Conservation (phyloP, 2,888 invertebrate genomes). For the Dendrolimus houi region DNA sequence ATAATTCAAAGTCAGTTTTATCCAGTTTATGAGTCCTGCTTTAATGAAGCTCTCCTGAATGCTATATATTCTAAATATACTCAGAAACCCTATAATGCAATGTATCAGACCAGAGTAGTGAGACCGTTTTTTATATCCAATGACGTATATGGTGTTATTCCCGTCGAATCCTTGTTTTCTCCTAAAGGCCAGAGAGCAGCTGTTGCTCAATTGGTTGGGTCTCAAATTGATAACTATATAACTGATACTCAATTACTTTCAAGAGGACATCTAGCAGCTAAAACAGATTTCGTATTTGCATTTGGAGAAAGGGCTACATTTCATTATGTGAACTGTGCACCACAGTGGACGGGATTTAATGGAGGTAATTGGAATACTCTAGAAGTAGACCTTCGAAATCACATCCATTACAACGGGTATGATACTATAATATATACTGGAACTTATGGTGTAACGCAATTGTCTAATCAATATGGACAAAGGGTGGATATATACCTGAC, state of each 20-base stretch:
- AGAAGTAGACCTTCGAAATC: slow-evolving; percentile 60
- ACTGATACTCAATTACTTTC: slow-evolving; percentile 56
- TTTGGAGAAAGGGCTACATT: slow-evolving; percentile 78
- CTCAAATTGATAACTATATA: slow-evolving; percentile 48
- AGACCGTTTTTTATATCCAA: slow-evolving; percentile 52
- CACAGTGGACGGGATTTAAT: slow-evolving; percentile 81
- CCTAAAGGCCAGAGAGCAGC: slow-evolving; percentile 42
- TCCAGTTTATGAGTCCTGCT: slow-evolving; percentile 56
- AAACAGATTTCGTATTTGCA: slow-evolving; percentile 79
- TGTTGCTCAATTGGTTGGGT: slow-evolving; percentile 39
- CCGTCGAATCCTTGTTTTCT: slow-evolving; percentile 45
- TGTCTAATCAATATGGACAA: slow-evolving; percentile 52
- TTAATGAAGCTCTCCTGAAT: slow-evolving; percentile 36
- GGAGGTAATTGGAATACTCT: slow-evolving; percentile 77
- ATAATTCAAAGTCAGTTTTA: slow-evolving; percentile 37
- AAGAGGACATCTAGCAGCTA: slow-evolving; percentile 80
- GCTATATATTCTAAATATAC: slow-evolving; percentile 55
- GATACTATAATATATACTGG: slow-evolving; percentile 77
- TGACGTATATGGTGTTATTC: slow-evolving; percentile 31
- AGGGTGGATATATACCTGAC: slow-evolving; percentile 52
- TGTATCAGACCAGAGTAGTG: slow-evolving; percentile 49
- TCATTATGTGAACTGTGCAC: slow-evolving; percentile 80
- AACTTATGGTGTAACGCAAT: slow-evolving; percentile 71
- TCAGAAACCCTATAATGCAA: slow-evolving; percentile 55
- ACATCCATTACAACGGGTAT: slow-evolving; percentile 40